Base-by-base conservation (phyloP, 2,888 invertebrate species). In the Bugulina stolonifera region DNA sequence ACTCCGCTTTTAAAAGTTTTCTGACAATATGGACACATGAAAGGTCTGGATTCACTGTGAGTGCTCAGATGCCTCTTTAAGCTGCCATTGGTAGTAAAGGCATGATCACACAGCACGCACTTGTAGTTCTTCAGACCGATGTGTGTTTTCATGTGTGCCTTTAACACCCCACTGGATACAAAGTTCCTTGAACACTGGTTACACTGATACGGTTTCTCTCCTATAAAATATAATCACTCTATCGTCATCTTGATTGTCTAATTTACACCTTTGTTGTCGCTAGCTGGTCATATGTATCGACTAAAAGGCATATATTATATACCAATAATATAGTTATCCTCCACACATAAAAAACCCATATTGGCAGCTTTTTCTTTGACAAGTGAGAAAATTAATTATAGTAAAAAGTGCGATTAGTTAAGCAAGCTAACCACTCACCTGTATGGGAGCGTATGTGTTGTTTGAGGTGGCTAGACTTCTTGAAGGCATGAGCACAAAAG, bases 31-130 rank as follows among this genome's bases (percentile, higher is more conserved):
- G 89, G 89, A 80, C 89, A 89, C 82, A 84, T 82, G 76, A 82
- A 83, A 0, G 82, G 82, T 1, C 83, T 76, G 25, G 80, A 78
- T 55, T 82, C 82, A 72, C 82, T 83, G 77, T 94, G 94, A 32
- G 90, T 88, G 1, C 91, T 87, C 81, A 90, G 86, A 82, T 95
- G 95, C 69, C 93, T 88, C 79, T 89, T 90, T 77, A 95, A 84
- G 81, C 89, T 89, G 14, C 89, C 88, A 79, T 89, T 89, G 0
- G 89, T 89, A 0, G 89, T 87, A 78, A 90, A 90, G 73, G 86
- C 82, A 57, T 87, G 86, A 76, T 87, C 87, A 80, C 90, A 90
- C 34, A 90, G 86, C 69, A 87, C 85, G 77, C 90, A 90, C 69
- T 85, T 85, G 77, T 88, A 89, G 25, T 87, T 85, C 79, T 89